These are phyloP conservation scores for Okamejei kenojei DNA, from an alignment of 2,797 vertebrate genomes.

Conservation along the genomic window DNA sequence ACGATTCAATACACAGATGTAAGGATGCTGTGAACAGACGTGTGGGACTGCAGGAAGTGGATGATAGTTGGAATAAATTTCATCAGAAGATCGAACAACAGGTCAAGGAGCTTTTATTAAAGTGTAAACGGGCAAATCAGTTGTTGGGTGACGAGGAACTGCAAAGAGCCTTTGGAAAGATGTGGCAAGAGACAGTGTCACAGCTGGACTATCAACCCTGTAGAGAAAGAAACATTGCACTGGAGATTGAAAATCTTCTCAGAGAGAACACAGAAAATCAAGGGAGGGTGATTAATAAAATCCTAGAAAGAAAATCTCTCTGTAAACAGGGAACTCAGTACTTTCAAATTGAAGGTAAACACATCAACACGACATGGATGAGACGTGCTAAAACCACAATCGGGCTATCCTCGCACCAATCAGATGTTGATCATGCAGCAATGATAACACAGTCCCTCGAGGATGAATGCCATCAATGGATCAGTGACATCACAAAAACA, in stretches of 20 bases:
- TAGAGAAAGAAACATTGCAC: neutral
- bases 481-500: neutral
- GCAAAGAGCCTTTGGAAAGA: neutral
- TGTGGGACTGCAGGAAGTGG: neutral
- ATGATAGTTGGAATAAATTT: neutral
- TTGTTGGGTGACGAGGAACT: neutral
- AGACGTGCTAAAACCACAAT: fast-evolving
- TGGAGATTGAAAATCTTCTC: neutral
- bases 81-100: neutral
- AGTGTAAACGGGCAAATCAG: neutral
- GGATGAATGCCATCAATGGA: neutral
- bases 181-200: neutral
- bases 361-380: neutral
- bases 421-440: neutral
- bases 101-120: neutral
- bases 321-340: neutral
- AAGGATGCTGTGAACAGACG: neutral
- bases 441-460: neutral
- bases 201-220: neutral
- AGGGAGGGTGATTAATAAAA: neutral
- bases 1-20: slow-evolving; percentile 9
- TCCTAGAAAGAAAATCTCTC: too few species aligned
- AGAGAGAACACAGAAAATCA: neutral
- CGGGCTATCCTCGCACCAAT: neutral
- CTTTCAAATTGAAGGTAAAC: neutral